phyloP scores from a whole-genome alignment of 2,113 vertebrate species.

The Gallinago paraguaiae region DNA sequence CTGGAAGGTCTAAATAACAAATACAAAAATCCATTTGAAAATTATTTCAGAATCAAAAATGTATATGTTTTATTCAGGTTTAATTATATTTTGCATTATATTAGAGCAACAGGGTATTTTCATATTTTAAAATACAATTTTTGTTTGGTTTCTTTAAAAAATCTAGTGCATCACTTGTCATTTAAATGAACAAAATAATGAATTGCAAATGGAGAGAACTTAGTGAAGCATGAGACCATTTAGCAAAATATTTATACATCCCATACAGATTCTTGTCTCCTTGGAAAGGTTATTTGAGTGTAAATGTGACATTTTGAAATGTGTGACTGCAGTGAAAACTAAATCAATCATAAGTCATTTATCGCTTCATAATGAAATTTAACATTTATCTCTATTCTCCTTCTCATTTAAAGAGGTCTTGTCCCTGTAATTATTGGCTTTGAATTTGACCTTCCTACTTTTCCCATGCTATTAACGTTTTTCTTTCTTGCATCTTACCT shows the following conservation, averaged over 20 bases:
- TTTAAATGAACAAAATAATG: slow-evolving; percentile 59
- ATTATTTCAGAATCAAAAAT: not conserved
- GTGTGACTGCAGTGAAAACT: slow-evolving; percentile 43
- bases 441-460: not conserved
- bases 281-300: slow-evolving; percentile 63
- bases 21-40: not conserved
- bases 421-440: slow-evolving; percentile 37
- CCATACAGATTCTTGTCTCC: slow-evolving; percentile 37
- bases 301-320: slow-evolving; percentile 71
- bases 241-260: slow-evolving; percentile 68
- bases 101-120: not conserved
- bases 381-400: slow-evolving; percentile 38
- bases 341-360: slow-evolving; percentile 64
- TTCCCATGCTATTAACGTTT: slow-evolving; percentile 24
- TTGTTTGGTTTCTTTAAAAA: not conserved
- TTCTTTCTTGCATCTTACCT: not conserved
- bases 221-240: slow-evolving; percentile 46
- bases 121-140: not conserved
- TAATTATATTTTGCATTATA: not conserved
- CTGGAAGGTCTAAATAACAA: not conserved
- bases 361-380: slow-evolving; percentile 55
- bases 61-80: not conserved
- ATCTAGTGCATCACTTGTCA: not conserved
- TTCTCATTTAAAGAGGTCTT: slow-evolving; percentile 53
- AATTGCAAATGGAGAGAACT: slow-evolving; percentile 51